These are phyloP conservation scores for Gnatocerus cornutus DNA, from an alignment of 2,888 invertebrate species.

Conservation along the genomic window DNA sequence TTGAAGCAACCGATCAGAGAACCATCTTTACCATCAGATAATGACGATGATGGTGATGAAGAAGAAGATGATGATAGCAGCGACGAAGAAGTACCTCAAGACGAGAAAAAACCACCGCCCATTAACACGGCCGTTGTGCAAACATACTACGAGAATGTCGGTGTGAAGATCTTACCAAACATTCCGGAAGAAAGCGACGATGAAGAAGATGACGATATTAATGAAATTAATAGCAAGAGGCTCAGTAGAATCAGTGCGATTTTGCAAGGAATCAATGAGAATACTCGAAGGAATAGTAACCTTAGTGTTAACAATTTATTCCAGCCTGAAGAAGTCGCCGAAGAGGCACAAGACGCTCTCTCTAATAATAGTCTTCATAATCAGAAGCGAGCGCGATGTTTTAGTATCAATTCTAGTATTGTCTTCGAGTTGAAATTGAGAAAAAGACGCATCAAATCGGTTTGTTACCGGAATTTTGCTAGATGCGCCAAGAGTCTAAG, in stretches of 20 bases:
- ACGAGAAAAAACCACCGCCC: neutral
- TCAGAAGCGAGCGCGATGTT: slow-evolving; percentile 51
- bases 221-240: slow-evolving; percentile 55
- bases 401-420: slow-evolving; percentile 33
- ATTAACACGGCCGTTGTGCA: neutral
- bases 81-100: slow-evolving; percentile 15
- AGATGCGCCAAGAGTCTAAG: slow-evolving; percentile 52
- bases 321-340: slow-evolving; percentile 36
- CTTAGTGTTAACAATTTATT: slow-evolving; percentile 42
- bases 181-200: slow-evolving; percentile 60
- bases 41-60: slow-evolving; percentile 47
- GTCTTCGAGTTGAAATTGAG: slow-evolving; percentile 53
- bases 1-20: slow-evolving; percentile 34
- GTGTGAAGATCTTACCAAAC: slow-evolving; percentile 59
- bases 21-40: slow-evolving; percentile 33
- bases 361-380: too few relatives aligned
- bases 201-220: slow-evolving; percentile 54
- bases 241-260: slow-evolving; percentile 57
- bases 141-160: slow-evolving; percentile 52
- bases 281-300: slow-evolving; percentile 26
- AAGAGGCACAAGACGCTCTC: slow-evolving; percentile 20
- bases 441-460: slow-evolving; percentile 52
- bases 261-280: slow-evolving; percentile 54
- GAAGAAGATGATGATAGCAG: slow-evolving; percentile 18
- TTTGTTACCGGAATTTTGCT: slow-evolving; percentile 53